phyloP scores from a whole-genome alignment of 2,888 invertebrate genomes.

The Oxyteleia sp. region DNA sequence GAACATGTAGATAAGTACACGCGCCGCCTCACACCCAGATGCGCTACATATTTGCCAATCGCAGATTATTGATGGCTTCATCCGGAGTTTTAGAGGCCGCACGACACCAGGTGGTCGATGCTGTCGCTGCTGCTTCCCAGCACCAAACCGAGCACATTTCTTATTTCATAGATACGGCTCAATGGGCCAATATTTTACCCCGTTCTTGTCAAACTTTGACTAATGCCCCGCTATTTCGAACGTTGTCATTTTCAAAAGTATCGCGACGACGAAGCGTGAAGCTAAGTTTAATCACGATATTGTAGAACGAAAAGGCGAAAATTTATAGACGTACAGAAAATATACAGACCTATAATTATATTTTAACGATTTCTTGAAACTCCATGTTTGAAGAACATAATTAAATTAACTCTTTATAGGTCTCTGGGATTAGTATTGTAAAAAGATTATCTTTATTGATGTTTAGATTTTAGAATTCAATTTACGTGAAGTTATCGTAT shows the following conservation, averaged over 20 bases:
- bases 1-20: constrained; percentile 63
- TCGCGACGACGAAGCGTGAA: neutral
- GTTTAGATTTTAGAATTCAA: too few species aligned
- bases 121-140: constrained; percentile 25
- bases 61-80: constrained; percentile 72
- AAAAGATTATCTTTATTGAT: too few species aligned
- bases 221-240: constrained; percentile 29
- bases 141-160: constrained; percentile 17
- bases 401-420: too few species aligned
- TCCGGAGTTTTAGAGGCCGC: constrained; percentile 58
- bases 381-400: too few species aligned
- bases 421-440: too few species aligned
- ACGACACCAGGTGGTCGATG: constrained; percentile 63
- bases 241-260: neutral
- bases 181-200: constrained; percentile 48
- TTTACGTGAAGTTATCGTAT: too few species aligned
- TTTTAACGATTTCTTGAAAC: too few species aligned
- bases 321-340: too few species aligned
- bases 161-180: constrained; percentile 45
- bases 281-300: neutral
- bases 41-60: constrained; percentile 69
- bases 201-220: constrained; percentile 38
- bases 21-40: constrained; percentile 67
- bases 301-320: too few species aligned
- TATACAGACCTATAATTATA: too few species aligned